Evolutionary conservation across 2,113 vertebrate genomes (phyloP).

Genomic region (Silurus asotus): DNA sequence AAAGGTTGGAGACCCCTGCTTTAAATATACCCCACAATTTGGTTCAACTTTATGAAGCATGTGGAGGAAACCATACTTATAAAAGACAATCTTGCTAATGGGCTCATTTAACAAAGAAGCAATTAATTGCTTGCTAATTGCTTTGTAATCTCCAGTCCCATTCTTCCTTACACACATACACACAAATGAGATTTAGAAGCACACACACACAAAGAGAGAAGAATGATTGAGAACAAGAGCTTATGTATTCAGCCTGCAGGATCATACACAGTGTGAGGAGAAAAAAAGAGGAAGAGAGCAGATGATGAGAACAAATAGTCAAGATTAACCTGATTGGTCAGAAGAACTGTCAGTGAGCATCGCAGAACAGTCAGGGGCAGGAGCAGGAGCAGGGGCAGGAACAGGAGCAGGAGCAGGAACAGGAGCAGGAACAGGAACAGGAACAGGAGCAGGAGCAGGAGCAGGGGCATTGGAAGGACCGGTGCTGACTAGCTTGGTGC

Average conservation of each 20-base stretch:
- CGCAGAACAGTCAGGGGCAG: constrained; percentile 63
- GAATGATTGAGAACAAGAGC: not conserved
- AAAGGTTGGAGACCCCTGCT: not conserved
- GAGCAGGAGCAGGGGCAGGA: constrained; percentile 49
- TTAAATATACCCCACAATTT: not conserved
- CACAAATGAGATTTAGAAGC: not conserved
- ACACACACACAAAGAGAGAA: constrained; percentile 9
- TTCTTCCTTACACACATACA: not conserved
- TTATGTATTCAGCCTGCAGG: constrained; percentile 28
- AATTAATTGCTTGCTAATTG: not conserved
- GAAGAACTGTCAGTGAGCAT: constrained; percentile 78
- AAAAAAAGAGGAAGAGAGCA: constrained; percentile 30
- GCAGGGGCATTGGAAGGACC: constrained; percentile 42
- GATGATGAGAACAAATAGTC: constrained; percentile 70
- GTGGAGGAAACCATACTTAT: not conserved
- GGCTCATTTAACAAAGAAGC: not conserved
- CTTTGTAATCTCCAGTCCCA: not conserved
- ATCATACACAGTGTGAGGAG: constrained; percentile 30
- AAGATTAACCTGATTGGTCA: constrained; percentile 88
- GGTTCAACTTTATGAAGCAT: not conserved
- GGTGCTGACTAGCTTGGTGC: constrained; percentile 77
- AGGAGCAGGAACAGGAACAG: constrained; percentile 56
- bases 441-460: constrained; percentile 43
- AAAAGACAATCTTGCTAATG: not conserved
- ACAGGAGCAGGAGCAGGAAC: not conserved